These are phyloP conservation scores for Budorcas taxicolor DNA, from an alignment of 2,113 vertebrate species.

Conservation along the genomic window DNA sequence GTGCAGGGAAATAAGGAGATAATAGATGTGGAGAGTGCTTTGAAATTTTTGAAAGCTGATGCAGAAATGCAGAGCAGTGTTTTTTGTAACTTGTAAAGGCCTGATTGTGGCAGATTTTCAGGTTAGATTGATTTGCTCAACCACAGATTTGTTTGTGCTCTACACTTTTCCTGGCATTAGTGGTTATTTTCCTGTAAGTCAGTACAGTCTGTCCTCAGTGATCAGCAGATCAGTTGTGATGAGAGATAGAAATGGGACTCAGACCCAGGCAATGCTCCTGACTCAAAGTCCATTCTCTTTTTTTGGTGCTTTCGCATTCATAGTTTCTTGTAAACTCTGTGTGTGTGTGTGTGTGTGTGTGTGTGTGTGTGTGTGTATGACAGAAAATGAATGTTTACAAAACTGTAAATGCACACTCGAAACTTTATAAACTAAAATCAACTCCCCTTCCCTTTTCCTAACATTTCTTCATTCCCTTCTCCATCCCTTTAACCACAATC, in stretches of 20 bases:
- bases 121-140: background rate
- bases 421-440: background rate
- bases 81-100: background rate
- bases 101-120: slow-evolving; percentile 8
- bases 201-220: slow-evolving; percentile 4
- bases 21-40: background rate
- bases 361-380: background rate
- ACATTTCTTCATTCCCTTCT: background rate
- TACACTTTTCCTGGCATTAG: background rate
- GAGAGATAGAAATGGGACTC: background rate
- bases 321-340: background rate
- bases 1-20: background rate
- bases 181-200: slow-evolving; percentile 12
- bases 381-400: background rate
- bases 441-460: background rate
- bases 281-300: slow-evolving; percentile 3
- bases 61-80: background rate
- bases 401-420: background rate
- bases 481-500: background rate
- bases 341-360: background rate
- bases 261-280: background rate
- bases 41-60: background rate
- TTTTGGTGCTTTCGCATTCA: background rate
- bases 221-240: slow-evolving; percentile 5
- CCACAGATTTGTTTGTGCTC: slow-evolving; percentile 13